Base-by-base conservation (phyloP, 2,888 invertebrate species). In the Iselma pallidipennis region DNA sequence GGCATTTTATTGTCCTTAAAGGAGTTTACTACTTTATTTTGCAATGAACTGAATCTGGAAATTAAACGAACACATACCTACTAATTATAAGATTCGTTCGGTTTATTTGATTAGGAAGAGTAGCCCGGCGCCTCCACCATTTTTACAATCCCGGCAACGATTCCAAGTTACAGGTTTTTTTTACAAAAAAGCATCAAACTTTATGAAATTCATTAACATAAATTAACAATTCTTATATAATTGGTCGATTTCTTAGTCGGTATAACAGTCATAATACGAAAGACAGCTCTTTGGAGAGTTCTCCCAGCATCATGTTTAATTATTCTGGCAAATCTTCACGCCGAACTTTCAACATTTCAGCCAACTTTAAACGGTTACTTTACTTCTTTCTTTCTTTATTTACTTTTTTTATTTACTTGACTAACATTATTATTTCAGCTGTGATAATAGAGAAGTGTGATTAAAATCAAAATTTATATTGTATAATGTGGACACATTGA, bases 1-100 rank as follows among this genome's bases (percentile, higher is more conserved):
- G 65, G 71, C 74, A 76, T 74, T 78, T 79, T 78, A 79, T 78
- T 78, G 76, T 73, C 76, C 77, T 74, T 74, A 68, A 67, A 74
- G 74, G 76, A 76, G 76, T 77, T 77, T 50, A 55, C 49, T 49
- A 23, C 25, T 25, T n/a, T n/a, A n/a, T n/a, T n/a, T n/a, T n/a
- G n/a, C n/a, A n/a, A n/a, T n/a, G n/a, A n/a, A n/a, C n/a, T n/a
- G n/a, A n/a, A n/a, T n/a, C n/a, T n/a, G n/a, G n/a, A n/a, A n/a
- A n/a, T n/a, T n/a, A n/a, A n/a, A n/a, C n/a, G n/a, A n/a, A n/a
- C n/a, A n/a, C n/a, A n/a, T n/a, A n/a, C n/a, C n/a, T n/a, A n/a
- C n/a, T n/a, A n/a, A n/a, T n/a, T n/a, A n/a, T n/a, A n/a, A n/a
- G n/a, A n/a, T n/a, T 25, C 5, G 25, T 4, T 14, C 10, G 6